Conservation (phyloP, 2,113 vertebrate genomes). For the Elachura formosa region DNA sequence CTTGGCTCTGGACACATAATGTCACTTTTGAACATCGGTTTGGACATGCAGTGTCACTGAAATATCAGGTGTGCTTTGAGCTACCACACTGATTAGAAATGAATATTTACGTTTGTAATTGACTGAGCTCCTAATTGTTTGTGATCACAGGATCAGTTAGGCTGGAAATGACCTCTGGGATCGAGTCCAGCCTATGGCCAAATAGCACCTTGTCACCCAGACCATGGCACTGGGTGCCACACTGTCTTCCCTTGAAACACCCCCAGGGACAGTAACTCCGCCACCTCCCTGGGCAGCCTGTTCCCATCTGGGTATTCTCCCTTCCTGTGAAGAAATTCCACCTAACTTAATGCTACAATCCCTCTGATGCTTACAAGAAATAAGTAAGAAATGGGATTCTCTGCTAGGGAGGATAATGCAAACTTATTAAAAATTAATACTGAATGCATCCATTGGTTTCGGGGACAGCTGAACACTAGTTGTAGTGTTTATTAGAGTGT, state of each 20-base stretch:
- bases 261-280: background rate
- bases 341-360: background rate
- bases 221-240: background rate
- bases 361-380: background rate
- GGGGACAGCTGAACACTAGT: background rate
- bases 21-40: background rate
- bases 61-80: background rate
- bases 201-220: background rate
- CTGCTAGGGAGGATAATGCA: background rate
- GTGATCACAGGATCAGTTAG: background rate
- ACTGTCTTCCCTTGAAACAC: background rate
- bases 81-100: background rate
- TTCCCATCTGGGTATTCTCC: background rate
- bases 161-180: background rate
- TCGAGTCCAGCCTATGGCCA: accelerated
- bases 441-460: background rate
- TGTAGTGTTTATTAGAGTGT: background rate
- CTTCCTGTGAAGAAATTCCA: background rate
- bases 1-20: background rate
- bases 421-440: background rate
- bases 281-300: background rate
- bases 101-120: background rate
- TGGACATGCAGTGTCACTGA: background rate
- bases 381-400: background rate
- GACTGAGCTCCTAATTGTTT: background rate